Evolutionary conservation across 1,140 invertebrate genomes (phyloP), one percentile per base, ranked within the genome.

Genomic region (Hirudo medicinalis): DNA sequence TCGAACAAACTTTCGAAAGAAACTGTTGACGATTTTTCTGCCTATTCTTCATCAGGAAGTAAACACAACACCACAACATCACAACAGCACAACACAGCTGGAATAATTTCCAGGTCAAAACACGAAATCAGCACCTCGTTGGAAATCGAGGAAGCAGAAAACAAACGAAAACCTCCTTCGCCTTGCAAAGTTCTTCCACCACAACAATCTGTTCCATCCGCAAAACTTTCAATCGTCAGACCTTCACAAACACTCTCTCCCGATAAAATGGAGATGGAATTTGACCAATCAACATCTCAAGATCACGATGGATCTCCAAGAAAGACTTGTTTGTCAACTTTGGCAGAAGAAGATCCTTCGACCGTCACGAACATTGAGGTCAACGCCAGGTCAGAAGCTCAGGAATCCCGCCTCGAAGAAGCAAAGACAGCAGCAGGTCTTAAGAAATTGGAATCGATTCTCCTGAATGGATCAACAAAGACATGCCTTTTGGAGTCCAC

Each of bases 1-100:
- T 25, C 57, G 29, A 63, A 63, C 57, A 63, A 63, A 63, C 19
- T 25, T 25, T 25, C 57, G 22, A 49, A 49, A 49, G 57, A 63
- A 22, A 22, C 57, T 25, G 4, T 13, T 22, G 57, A 63, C 29
- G 57, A 63, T 22, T 63, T 63, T 63, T 22, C 22, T 25, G 57
- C 22, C 29, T 63, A 15, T 20, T 63, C 57, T 13, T 4, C 57
- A 1, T 15, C 22, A 25, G 22, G 22, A 25, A 25, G 22, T 32
- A 63, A 63, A 63, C 57, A 32, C 8, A 63, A 63, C 6, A 49
- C 1, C 43, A 17, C 43, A 49, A 15, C 43, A 17, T 49, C 11
- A 17, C 43, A 49, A 5, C 43, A 49, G 4, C 43, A 13, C 43
- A 49, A 15, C 43, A 17, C 43, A 49, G 43, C 43, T 49, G 43